Evolutionary conservation across 2,888 invertebrate genomes (phyloP).

Genomic region (Hecatera dysodea): DNA sequence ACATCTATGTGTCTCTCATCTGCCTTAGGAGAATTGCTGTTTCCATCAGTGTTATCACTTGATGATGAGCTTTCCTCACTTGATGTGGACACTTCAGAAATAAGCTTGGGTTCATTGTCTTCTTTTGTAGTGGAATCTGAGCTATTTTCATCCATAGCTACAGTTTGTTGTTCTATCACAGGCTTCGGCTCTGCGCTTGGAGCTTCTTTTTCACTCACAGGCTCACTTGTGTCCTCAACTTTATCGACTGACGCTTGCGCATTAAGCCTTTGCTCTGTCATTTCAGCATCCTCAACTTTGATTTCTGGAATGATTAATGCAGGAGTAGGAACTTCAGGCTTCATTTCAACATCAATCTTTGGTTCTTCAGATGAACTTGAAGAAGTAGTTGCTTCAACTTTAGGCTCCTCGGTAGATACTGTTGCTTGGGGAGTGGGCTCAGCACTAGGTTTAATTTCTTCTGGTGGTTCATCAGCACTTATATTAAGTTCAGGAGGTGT

Average conservation of each 20-base stretch:
- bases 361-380: slow-evolving; percentile 62
- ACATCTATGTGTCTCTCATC: slow-evolving; percentile 77
- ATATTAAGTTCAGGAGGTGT: slow-evolving; percentile 81
- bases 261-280: slow-evolving; percentile 82
- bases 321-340: slow-evolving; percentile 68
- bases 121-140: slow-evolving; percentile 83
- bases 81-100: slow-evolving; percentile 83
- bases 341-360: slow-evolving; percentile 79
- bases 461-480: slow-evolving; percentile 70
- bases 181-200: slow-evolving; percentile 66
- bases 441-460: slow-evolving; percentile 67
- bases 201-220: slow-evolving; percentile 57
- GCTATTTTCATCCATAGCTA: slow-evolving; percentile 80
- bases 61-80: slow-evolving; percentile 88
- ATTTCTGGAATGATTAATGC: slow-evolving; percentile 84
- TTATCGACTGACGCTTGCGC: slow-evolving; percentile 74
- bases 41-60: slow-evolving; percentile 87
- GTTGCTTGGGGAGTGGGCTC: slow-evolving; percentile 62
- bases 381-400: slow-evolving; percentile 64
- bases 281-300: slow-evolving; percentile 86
- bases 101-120: slow-evolving; percentile 79
- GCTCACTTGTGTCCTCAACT: slow-evolving; percentile 66
- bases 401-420: slow-evolving; percentile 65
- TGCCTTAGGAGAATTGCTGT: slow-evolving; percentile 86
- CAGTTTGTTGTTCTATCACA: slow-evolving; percentile 68